phyloP scores from a whole-genome alignment of 2,888 invertebrate species.

The Cheilosia urbana region DNA sequence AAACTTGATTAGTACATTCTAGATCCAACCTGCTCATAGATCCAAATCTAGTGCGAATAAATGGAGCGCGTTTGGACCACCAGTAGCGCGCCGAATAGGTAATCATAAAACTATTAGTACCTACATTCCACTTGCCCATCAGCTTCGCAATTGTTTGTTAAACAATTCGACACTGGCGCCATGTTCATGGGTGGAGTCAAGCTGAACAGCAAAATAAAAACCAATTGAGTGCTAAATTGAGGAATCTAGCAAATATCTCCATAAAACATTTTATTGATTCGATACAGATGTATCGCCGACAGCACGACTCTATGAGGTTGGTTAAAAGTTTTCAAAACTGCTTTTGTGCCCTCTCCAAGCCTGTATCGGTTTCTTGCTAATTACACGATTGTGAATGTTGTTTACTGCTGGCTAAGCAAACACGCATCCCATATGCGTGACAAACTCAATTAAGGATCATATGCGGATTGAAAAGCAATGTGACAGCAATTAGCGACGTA shows the following conservation, averaged over 20 bases:
- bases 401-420: not conserved
- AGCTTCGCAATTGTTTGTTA: too few species aligned
- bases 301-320: not conserved
- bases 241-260: not conserved
- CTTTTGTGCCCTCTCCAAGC: not conserved
- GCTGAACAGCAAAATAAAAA: too few species aligned
- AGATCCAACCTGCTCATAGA: not conserved
- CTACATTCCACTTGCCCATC: too few species aligned
- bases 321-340: not conserved
- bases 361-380: conserved; percentile 12
- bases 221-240: not conserved
- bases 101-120: not conserved
- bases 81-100: not conserved
- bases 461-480: not conserved
- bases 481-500: conserved; percentile 5
- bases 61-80: not conserved
- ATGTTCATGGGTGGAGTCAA: too few species aligned
- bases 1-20: not conserved
- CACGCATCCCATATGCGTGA: conserved; percentile 15
- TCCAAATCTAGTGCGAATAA: not conserved
- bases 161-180: too few species aligned
- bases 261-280: not conserved
- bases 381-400: conserved; percentile 7
- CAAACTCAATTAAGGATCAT: conserved; percentile 14
- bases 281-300: not conserved